Base-by-base conservation (phyloP, 2,113 vertebrate species). In the Zapus hudsonius region DNA sequence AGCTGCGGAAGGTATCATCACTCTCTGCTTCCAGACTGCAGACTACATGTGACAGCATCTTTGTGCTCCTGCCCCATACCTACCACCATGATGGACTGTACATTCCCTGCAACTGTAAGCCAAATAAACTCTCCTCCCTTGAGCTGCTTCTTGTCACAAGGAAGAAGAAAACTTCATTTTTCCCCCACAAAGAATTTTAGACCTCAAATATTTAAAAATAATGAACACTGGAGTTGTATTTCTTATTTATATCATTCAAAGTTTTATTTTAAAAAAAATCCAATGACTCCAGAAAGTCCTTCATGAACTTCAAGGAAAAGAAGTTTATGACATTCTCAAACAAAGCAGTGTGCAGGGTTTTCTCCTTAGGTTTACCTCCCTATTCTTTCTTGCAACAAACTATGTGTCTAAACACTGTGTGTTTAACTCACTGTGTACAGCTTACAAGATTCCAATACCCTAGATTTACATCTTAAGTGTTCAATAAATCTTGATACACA, bases 181-280 rank as follows among this genome's bases (percentile, higher is more conserved):
- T 22, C 27, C 33, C 47, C 57, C 16, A 22, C 33, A 82, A 80
- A 84, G 47, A 42, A 96, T 29, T 90, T 9, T 80, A 44, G 36
- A 85, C 7, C 75, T 22, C 9, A 90, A 85, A 57, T 83, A 40
- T 20, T 87, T 92, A 92, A 69, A 90, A 88, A 82, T n/a, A 84
- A 64, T 31, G 57, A 80, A 92, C 47, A 81, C 33, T 75, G 0
- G 29, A 90, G n/a, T 29, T 88, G 6, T 19, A 69, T 64, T 94
- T 87, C 15, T 0, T 74, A 33, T 6, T 90, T 64, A 12, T 55
- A 40, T 2, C 84, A 63, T 4, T 33, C 19, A 91, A n/a, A 40
- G 1, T 66, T 70, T 69, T 79, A 20, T 15, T 76, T 81, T 31
- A 7, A 42, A 69, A n/a, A 72, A 44, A 55, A 47, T 90, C 44